Evolutionary conservation across 2,888 invertebrate genomes (phyloP).

Genomic region (Dynastes grantii): DNA sequence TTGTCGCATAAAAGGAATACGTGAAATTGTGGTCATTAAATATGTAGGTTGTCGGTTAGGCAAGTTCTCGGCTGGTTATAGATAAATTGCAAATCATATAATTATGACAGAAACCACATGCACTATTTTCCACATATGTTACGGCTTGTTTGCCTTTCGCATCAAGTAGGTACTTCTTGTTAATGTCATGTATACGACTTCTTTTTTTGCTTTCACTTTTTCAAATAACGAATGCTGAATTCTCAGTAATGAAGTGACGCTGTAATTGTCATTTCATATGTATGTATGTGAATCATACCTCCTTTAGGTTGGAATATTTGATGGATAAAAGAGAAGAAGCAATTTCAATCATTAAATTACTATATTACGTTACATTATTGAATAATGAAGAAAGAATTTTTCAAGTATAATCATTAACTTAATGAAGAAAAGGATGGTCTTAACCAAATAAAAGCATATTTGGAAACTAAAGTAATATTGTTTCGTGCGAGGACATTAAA

Average conservation of each 20-base stretch:
- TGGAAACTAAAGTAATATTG: too few relatives aligned
- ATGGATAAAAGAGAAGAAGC: too few relatives aligned
- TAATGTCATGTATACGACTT: not conserved
- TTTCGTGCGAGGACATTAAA: too few relatives aligned
- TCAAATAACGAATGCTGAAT: conserved; percentile 1
- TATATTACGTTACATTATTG: too few relatives aligned
- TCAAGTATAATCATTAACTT: too few relatives aligned
- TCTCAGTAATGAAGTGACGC: not conserved
- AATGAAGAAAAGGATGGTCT: too few relatives aligned
- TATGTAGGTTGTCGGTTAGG: conserved; percentile 25
- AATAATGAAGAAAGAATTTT: too few relatives aligned
- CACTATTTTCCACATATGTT: conserved; percentile 1
- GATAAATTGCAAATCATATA: conserved; percentile 29
- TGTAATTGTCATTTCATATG: not conserved
- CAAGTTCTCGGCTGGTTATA: not conserved
- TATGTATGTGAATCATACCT: not conserved
- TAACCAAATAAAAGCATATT: too few relatives aligned
- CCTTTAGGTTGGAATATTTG: too few relatives aligned
- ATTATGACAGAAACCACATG: conserved; percentile 15
- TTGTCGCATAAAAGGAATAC: conserved; percentile 14
- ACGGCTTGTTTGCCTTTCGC: not conserved
- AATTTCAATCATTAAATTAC: too few relatives aligned
- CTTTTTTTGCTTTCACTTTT: conserved; percentile 34
- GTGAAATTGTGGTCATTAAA: conserved; percentile 7
- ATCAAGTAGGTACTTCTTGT: conserved; percentile 13